Conservation (phyloP, 1,140 invertebrate species). For the Chironomus striatipennis region DNA sequence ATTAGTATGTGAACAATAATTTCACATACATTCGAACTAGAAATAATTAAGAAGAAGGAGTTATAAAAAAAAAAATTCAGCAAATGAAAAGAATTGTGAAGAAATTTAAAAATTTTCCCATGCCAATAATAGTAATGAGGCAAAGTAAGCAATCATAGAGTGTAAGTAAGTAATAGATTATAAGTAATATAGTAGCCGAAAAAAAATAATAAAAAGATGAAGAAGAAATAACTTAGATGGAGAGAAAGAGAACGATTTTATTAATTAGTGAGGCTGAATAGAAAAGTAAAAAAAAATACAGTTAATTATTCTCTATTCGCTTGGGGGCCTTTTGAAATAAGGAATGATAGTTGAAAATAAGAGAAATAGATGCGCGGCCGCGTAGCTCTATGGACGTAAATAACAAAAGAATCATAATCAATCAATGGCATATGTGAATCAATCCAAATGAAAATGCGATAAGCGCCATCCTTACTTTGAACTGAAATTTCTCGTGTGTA, state of each 20-base stretch:
- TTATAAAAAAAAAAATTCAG: no score
- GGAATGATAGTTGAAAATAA: no score
- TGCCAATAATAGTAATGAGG: not conserved
- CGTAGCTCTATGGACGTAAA: not conserved
- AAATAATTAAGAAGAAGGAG: no score
- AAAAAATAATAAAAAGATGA: no score
- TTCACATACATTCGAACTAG: not conserved
- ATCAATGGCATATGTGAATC: conserved; percentile 24
- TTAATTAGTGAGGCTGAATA: conserved; percentile 8
- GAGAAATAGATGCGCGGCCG: not conserved
- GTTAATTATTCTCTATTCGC: conserved; percentile 21
- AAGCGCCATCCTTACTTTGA: no score
- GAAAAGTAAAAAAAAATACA: not conserved
- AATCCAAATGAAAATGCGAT: no score
- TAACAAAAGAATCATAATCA: not conserved
- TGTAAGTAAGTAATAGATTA: not conserved
- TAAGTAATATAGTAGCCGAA: no score
- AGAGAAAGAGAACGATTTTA: not conserved
- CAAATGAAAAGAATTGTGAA: no score
- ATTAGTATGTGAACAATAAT: conserved; percentile 9
- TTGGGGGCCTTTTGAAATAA: not conserved
- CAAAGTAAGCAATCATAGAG: not conserved
- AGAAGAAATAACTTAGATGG: not conserved
- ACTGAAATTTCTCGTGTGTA: no score
- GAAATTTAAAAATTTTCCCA: not conserved